Evolutionary conservation across 2,888 invertebrate species (phyloP).

Genomic region (Drosophila meridionalis): DNA sequence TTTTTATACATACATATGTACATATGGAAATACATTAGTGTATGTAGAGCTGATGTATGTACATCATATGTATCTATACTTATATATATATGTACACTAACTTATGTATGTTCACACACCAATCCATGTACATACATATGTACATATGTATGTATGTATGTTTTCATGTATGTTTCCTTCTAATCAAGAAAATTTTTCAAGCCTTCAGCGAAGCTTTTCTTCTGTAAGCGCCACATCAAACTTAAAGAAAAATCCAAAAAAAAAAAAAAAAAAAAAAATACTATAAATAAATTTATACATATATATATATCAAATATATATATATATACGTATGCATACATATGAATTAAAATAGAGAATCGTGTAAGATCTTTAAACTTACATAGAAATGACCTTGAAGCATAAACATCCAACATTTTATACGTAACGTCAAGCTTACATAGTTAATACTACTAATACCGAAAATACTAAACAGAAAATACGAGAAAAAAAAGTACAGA

Average conservation of each 20-base stretch:
- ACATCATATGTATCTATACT: background rate
- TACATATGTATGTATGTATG: background rate
- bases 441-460: slow-evolving; percentile 50
- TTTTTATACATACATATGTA: too few species aligned
- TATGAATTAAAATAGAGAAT: slow-evolving; percentile 23
- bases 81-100: too few species aligned
- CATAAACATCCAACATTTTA: slow-evolving; percentile 58
- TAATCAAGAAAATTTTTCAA: background rate
- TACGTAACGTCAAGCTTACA: slow-evolving; percentile 73
- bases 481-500: background rate
- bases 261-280: slow-evolving; percentile 8
- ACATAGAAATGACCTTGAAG: slow-evolving; percentile 26
- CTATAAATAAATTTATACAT: slow-evolving; percentile 9
- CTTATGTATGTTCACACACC: background rate
- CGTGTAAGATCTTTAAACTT: slow-evolving; percentile 19
- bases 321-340: slow-evolving; percentile 19
- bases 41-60: background rate
- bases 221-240: slow-evolving; percentile 32
- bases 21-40: too few species aligned
- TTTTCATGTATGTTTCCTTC: background rate
- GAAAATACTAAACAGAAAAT: slow-evolving; percentile 25
- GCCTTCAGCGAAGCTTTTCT: slow-evolving; percentile 3
- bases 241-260: slow-evolving; percentile 2
- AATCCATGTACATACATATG: background rate
- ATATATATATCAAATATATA: background rate